These are phyloP conservation scores for Coelinius sp. DNA, from an alignment of 2,888 invertebrate species.

Conservation along the genomic window DNA sequence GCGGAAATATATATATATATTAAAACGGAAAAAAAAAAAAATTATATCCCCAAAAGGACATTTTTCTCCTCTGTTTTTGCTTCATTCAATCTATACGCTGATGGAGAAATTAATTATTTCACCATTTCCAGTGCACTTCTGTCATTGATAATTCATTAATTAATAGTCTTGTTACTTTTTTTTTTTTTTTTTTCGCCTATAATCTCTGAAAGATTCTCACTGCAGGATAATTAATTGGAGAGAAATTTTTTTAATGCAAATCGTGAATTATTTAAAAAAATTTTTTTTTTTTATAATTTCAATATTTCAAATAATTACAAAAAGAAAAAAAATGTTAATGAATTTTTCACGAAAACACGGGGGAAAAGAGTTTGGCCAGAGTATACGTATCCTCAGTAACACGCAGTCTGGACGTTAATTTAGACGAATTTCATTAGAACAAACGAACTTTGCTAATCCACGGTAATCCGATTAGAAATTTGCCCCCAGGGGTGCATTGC, in stretches of 20 bases:
- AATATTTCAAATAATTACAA: too few species aligned
- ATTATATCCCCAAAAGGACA: not conserved
- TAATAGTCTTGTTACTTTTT: not conserved
- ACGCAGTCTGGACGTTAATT: conserved; percentile 65
- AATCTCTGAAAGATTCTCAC: not conserved
- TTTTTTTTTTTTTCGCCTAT: not conserved
- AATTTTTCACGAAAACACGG: conserved; percentile 10
- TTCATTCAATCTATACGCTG: not conserved
- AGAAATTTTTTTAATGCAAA: not conserved
- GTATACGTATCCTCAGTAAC: conserved; percentile 46
- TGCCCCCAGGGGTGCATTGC: conserved; percentile 62
- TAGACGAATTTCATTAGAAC: conserved; percentile 71
- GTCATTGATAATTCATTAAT: conserved; percentile 18
- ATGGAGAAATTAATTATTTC: not conserved
- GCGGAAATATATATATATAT: conserved; percentile 53
- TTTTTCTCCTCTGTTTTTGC: not conserved
- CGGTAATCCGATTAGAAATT: conserved; percentile 71
- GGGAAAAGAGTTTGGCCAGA: not conserved
- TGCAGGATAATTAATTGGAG: not conserved
- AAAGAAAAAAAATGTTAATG: conserved; percentile 20
- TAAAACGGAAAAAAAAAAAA: conserved; percentile 46
- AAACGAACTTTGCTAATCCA: conserved; percentile 71
- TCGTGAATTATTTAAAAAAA: too few species aligned
- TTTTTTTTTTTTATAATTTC: not conserved
- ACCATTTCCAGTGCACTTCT: not conserved